Conservation (phyloP, 2,797 vertebrate species). For the Neoniphon sammara region DNA sequence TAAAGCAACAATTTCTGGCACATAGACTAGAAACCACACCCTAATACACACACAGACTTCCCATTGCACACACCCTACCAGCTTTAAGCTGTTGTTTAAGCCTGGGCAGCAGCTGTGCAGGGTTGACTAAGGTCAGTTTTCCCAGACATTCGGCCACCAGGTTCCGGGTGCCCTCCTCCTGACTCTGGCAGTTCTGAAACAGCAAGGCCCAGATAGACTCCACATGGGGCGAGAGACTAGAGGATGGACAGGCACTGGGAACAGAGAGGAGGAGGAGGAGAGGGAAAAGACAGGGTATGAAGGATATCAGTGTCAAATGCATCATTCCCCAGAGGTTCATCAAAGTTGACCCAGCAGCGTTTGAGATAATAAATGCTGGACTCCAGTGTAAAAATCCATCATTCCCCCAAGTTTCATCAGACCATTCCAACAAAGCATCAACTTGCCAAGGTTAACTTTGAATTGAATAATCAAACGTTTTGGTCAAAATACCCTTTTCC, state of each 20-base stretch:
- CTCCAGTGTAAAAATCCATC: too few relatives aligned
- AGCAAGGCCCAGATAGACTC: conserved; percentile 94
- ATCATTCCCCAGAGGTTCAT: too few relatives aligned
- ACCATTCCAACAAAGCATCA: too few relatives aligned
- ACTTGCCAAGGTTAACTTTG: too few relatives aligned
- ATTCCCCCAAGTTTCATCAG: too few relatives aligned
- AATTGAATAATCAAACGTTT: too few relatives aligned
- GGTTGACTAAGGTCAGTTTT: conserved; percentile 89
- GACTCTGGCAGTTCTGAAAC: conserved; percentile 89
- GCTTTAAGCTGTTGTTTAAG: conserved; percentile 88
- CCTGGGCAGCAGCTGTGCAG: conserved; percentile 86
- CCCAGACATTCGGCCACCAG: conserved; percentile 95
- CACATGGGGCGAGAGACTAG: conserved; percentile 85
- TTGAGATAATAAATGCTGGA: too few relatives aligned
- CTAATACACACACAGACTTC: conserved; percentile 20
- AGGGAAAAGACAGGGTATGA: not conserved
- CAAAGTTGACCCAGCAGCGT: too few relatives aligned
- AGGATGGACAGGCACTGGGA: conserved; percentile 80
- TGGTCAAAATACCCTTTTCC: too few relatives aligned
- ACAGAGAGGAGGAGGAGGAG: conserved; percentile 11
- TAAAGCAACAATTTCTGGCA: too few relatives aligned
- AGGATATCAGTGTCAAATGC: too few relatives aligned
- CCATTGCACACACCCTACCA: conserved; percentile 75
- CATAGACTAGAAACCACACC: not conserved
- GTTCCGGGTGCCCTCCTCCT: conserved; percentile 92